Conservation (phyloP, 2,797 vertebrate species). For the Denticeps clupeoides region DNA sequence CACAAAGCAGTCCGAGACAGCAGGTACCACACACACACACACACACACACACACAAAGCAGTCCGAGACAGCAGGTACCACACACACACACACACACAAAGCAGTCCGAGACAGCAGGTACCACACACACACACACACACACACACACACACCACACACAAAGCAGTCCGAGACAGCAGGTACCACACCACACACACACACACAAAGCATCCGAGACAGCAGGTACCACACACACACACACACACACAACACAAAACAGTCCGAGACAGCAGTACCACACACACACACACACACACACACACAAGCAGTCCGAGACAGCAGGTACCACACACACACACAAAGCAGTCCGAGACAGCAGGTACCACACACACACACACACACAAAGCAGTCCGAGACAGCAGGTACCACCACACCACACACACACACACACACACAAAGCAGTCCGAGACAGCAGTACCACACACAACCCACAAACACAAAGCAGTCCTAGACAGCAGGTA, state of each 20-base stretch:
- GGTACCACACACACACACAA: constrained; percentile 58
- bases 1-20: constrained; percentile 70
- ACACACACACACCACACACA: constrained; percentile 48
- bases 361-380: constrained; percentile 38
- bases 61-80: constrained; percentile 66
- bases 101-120: constrained; percentile 70
- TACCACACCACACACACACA: constrained; percentile 21
- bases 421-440: constrained; percentile 51
- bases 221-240: constrained; percentile 43
- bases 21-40: constrained; percentile 45
- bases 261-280: constrained; percentile 60
- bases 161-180: constrained; percentile 69
- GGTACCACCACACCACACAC: constrained; percentile 46
- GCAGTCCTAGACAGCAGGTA: constrained; percentile 70
- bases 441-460: constrained; percentile 63
- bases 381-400: constrained; percentile 65
- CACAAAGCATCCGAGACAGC: constrained; percentile 70
- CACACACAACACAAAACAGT: constrained; percentile 55
- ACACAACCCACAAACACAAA: constrained; percentile 43
- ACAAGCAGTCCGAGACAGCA: constrained; percentile 61
- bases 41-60: constrained; percentile 51
- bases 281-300: neutral
- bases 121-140: neutral
- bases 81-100: constrained; percentile 44
- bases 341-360: constrained; percentile 70